Conservation (phyloP, 2,888 invertebrate genomes). For the Capitulum mitella region DNA sequence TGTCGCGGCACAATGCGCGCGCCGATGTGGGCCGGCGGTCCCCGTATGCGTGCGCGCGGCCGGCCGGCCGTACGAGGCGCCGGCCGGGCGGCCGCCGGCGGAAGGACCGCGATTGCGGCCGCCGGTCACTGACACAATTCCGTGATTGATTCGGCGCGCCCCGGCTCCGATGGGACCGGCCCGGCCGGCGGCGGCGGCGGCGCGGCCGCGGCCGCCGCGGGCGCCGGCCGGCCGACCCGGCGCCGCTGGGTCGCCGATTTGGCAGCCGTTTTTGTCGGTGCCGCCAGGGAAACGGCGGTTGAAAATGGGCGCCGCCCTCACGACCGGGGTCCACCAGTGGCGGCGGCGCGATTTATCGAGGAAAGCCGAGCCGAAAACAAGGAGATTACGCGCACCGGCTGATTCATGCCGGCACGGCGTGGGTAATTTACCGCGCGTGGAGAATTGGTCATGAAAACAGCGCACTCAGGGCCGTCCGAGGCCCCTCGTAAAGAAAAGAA, state of each 20-base stretch:
- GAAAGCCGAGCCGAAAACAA: slow-evolving; percentile 6
- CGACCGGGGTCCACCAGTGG: background rate
- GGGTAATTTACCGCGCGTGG: background rate
- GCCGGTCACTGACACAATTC: background rate
- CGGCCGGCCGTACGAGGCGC: background rate
- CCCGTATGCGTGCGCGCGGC: background rate
- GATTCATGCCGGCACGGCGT: background rate
- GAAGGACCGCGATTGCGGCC: too few species aligned
- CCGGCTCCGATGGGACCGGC: background rate
- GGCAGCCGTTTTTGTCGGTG: background rate
- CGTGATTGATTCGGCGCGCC: too few species aligned
- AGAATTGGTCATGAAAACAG: slow-evolving; percentile 13
- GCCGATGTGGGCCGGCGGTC: background rate
- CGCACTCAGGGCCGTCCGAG: background rate
- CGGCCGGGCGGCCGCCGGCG: background rate
- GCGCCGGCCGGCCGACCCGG: background rate
- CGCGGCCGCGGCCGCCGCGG: too few species aligned
- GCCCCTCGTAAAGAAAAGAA: background rate
- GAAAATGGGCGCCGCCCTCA: background rate
- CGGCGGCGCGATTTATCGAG: slow-evolving; percentile 1
- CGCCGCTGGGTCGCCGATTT: background rate
- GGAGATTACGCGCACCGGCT: background rate
- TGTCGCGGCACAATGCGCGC: background rate
- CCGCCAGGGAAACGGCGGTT: background rate
- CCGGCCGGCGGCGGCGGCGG: too few species aligned